Evolutionary conservation across 2,888 invertebrate genomes (phyloP), one percentile per base, ranked within the genome.

Genomic region (Orthonevra nobilis): DNA sequence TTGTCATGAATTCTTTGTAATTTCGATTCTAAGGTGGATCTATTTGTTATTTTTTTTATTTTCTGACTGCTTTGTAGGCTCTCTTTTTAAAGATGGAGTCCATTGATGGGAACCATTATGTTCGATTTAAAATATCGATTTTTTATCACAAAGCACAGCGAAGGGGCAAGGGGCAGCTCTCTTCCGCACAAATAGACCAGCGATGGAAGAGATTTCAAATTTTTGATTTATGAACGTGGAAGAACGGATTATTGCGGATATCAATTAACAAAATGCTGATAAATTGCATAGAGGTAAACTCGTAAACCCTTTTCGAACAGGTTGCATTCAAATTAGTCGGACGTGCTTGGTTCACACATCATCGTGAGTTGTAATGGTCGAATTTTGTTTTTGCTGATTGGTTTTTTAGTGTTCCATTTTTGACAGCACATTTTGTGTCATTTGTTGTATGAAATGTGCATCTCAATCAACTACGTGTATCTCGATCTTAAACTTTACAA

Each of bases 231-330:
- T 68, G 28, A 26, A 28, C 28, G 6, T 23, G 9, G 6, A 38
- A 9, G 42, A 34, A 44, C 44, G 28, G 38, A 38, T 69, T 50
- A 69, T 69, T 69, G 58, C 48, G 68, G 68, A 69, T 69, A 60
- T 48, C 58, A 69, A 69, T 69, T 60, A 42, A 50, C 58, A 50
- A 69, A 69, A 42, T 50, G 30, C 50, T 50, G 48, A 42, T 69
- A 58, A 58, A 69, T 60, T 69, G 40, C 32, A 56, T 6, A 20
- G 48, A 38, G 48, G 58, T 50, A 32, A 40, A 40, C 30, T 17
- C 30, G 42, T 60, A 58, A 58, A 56, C 3, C 28, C 19, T n/a
- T n/a, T n/a, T n/a, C n/a, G n/a, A 38, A 23, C 36, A 36, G 23
- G 19, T 19, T 19, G 20, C 20, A 7, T 7, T 5, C 4, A 50